Base-by-base conservation (phyloP, 2,113 vertebrate genomes). In the Thalassarche chlororhynchos region DNA sequence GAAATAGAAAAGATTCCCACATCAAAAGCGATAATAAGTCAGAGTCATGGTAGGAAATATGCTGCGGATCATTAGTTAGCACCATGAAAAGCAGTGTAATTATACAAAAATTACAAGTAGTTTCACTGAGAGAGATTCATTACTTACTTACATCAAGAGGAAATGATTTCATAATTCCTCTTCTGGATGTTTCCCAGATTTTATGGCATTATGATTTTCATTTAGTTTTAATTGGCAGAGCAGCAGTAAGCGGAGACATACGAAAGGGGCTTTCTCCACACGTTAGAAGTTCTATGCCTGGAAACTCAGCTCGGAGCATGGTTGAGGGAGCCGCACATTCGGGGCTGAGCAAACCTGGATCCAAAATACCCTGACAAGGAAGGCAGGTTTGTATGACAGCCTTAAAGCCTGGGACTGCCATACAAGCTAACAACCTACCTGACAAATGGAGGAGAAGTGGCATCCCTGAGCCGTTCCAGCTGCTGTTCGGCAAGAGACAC, bases 111-210 rank as follows among this genome's bases (percentile, higher is more conserved):
- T 85, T 58, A 79, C 78, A 79, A 90, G 74, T 6, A 93, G 38
- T 68, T 78, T 82, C 47, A 62, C 47, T 92, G 85, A 71, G 82
- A 94, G 34, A 74, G 57, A 79, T 42, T 57, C 82, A 75, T 84
- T 49, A 38, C 58, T 89, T 58, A 46, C 71, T 86, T 68, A 89
- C 46, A 97, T 60, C 74, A 54, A 78, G 87, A 95, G 42, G 87
- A 96, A 95, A 87, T 85, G 5, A 90, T 91, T 87, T 90, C 90
- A 18, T 66, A 82, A 94, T 71, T 85, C 65, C 61, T 82, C 44
- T 60, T 60, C 66, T 95, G 72, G 77, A 71, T 89, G 42, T 42
- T 87, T 85, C 82, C 78, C 85, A 90, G 91, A 87, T 66, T 94
- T 78, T 75, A n/a, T 47, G 55, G 46, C 55, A 58, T 62, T 75